Evolutionary conservation across 2,888 invertebrate genomes (phyloP), one percentile per base, ranked within the genome.

Genomic region (Campoplex nolae): DNA sequence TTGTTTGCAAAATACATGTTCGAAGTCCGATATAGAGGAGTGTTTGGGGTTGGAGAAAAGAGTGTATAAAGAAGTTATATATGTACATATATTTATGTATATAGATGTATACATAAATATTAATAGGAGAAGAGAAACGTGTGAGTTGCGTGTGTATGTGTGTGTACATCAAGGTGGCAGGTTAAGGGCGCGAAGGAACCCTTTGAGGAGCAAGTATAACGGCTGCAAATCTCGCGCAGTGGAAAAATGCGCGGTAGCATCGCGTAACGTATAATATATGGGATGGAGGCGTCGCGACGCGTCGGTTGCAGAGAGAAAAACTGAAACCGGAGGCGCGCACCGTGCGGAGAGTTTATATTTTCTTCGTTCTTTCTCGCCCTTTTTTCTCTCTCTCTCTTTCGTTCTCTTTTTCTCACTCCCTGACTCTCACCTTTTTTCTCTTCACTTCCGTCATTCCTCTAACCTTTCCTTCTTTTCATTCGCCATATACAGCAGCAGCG

Each of bases 311-410:
- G 70, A 56, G 70, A 56, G 79, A n/a, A 70, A 79, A 70, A 58
- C 56, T 45, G 71, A 71, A 70, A 73, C 71, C 80, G 73, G 80
- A 80, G 73, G 35, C 79, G 79, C 82, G 58, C 56, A 45, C 62
- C 75, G 70, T 68, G 68, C 23, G 0, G 23, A 23, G 58, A 73
- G 83, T 85, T 84, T 65, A 84, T 86, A 86, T 89, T 89, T 89
- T 81, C 74, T 81, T 84, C 83, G 68, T 70, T 81, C 70, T 79
- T 79, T 86, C 71, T 28, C 18, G 65, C 51, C 70, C 70, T 35
- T 62, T 48, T 42, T 45, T 45, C 45, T 32, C 67, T 35, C 42
- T 65, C 54, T 62, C 35, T 18, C 70, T 77, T 62, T 45, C n/a
- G n/a, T n/a, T 71, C 65, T 51, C 73, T 65, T 38, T 73, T 68